A percentile compares a stretch with the other conserved stretches of the same genome.
Conservation (phyloP, 1,140 invertebrate species). For the Pseudobourletiella spinata region DNA sequence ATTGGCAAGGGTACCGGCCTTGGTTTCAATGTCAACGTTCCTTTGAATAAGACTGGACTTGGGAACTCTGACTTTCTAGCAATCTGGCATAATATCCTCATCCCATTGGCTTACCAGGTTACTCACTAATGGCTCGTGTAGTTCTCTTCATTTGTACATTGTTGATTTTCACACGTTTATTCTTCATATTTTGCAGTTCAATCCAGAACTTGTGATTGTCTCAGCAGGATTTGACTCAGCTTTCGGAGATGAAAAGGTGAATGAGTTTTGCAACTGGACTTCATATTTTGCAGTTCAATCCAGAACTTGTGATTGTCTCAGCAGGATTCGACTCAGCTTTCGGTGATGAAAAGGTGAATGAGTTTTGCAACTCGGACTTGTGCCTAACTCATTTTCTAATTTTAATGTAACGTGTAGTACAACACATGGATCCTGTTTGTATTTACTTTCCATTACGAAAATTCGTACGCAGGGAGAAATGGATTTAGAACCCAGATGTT, state of each 20-base stretch:
- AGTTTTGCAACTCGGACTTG: too few relatives aligned
- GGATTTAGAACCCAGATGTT: slow-evolving; percentile 77
- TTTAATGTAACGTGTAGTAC: too few relatives aligned
- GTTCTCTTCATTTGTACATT: background rate
- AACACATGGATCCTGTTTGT: too few relatives aligned
- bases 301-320: slow-evolving; percentile 76
- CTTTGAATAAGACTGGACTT: slow-evolving; percentile 75
- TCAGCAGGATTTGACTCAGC: slow-evolving; percentile 85
- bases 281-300: too few relatives aligned
- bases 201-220: slow-evolving; percentile 75
- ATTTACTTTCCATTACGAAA: too few relatives aligned
- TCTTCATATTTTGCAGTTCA: too few relatives aligned
- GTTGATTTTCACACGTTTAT: background rate
- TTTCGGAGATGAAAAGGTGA: too few relatives aligned
- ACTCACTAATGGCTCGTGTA: too few relatives aligned
- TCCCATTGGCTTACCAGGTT: slow-evolving; percentile 86
- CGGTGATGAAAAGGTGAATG: slow-evolving; percentile 65
- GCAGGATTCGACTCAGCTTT: slow-evolving; percentile 79
- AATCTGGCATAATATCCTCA: slow-evolving; percentile 76
- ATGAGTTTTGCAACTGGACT: too few relatives aligned
- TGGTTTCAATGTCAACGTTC: slow-evolving; percentile 89
- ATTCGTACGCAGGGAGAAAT: slow-evolving; percentile 91
- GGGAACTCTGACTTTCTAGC: slow-evolving; percentile 80
- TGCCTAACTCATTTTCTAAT: too few relatives aligned
- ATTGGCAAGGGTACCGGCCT: slow-evolving; percentile 61